A percentile compares a stretch with the other conserved stretches of the same genome.
These are phyloP conservation scores for Pseudopleuronectes americanus DNA, from an alignment of 2,797 vertebrate genomes.

Conservation along the genomic window DNA sequence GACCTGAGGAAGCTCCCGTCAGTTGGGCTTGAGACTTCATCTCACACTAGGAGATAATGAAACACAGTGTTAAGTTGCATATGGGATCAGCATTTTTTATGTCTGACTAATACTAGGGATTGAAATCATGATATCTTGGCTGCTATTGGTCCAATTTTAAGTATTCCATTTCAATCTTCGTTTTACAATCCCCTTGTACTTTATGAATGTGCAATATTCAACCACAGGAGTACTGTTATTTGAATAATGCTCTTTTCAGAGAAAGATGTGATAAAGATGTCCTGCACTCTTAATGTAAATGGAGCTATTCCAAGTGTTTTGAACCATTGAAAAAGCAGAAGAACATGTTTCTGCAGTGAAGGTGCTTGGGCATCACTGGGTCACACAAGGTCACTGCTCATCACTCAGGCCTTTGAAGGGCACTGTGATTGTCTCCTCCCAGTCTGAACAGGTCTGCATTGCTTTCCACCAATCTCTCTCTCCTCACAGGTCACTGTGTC, in stretches of 20 bases:
- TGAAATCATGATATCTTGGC: neutral
- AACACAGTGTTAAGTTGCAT: neutral
- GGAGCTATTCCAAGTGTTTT: neutral
- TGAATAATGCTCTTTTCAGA: neutral
- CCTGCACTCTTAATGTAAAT: neutral
- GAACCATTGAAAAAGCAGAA: constrained; percentile 9
- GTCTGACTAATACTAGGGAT: neutral
- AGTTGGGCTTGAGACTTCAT: neutral
- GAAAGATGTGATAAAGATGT: neutral
- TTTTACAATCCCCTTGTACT: neutral
- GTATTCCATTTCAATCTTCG: neutral
- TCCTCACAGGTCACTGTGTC: constrained; percentile 60
- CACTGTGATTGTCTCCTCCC: constrained; percentile 40
- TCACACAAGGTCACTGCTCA: constrained; percentile 59
- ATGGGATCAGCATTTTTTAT: neutral
- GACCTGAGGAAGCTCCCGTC: neutral
- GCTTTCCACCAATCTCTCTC: constrained; percentile 27
- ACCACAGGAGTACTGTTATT: neutral
- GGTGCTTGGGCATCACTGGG: constrained; percentile 48
- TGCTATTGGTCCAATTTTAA: neutral
- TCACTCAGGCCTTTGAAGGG: constrained; percentile 19
- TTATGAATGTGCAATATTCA: neutral
- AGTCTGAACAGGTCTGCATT: constrained; percentile 50
- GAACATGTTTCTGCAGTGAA: constrained; percentile 8
- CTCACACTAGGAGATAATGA: neutral